Percentiles rank a stretch among this genome's conserved stretches.
phyloP scores from a whole-genome alignment of 2,888 invertebrate species.

The Plebejus argus region DNA sequence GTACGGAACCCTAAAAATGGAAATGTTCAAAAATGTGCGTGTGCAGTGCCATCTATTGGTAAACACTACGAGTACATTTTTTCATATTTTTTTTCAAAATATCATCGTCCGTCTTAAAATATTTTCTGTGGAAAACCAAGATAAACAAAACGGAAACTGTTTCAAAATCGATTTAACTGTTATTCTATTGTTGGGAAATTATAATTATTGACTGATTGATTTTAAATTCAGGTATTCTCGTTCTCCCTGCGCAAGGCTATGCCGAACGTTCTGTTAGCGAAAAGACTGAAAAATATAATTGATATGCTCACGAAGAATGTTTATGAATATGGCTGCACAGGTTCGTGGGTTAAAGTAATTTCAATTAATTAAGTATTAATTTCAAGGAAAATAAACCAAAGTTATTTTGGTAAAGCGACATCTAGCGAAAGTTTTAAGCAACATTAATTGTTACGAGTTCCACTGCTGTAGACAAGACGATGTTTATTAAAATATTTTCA shows the following conservation, averaged over 20 bases:
- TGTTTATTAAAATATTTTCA: background rate
- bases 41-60: background rate
- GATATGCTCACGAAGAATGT: constrained; percentile 92
- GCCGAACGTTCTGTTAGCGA: constrained; percentile 88
- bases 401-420: background rate
- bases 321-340: constrained; percentile 95
- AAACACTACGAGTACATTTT: background rate
- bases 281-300: constrained; percentile 90
- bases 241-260: constrained; percentile 90
- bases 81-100: background rate
- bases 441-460: background rate
- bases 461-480: background rate
- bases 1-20: no score
- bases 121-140: background rate
- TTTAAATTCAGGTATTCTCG: constrained; percentile 83
- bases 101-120: background rate
- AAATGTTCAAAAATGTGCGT: background rate
- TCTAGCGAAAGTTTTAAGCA: background rate
- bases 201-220: background rate
- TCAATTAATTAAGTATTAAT: background rate
- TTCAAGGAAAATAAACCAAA: background rate
- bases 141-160: no score
- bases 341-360: constrained; percentile 51
- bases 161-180: no score
- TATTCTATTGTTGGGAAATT: no score